Evolutionary conservation across 1,140 invertebrate species (phyloP).

Genomic region (Lutraria rhynchaena): DNA sequence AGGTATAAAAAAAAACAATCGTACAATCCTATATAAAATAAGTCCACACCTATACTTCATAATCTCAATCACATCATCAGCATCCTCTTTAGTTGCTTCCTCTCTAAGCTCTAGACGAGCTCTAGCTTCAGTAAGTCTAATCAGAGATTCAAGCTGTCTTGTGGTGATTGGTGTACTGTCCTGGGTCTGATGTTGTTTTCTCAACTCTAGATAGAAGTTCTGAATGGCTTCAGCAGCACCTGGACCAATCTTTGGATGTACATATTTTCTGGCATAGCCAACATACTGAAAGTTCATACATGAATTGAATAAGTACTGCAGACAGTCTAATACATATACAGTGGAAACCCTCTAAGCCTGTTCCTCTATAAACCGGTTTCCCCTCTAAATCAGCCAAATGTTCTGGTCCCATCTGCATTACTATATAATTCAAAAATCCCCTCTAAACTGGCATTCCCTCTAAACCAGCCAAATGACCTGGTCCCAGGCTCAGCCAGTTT

Average conservation of each 20-base stretch:
- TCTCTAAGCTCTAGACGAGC: constrained; percentile 92
- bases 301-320: neutral
- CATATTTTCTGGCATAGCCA: constrained; percentile 94
- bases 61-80: constrained; percentile 92
- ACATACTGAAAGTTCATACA: constrained; percentile 87
- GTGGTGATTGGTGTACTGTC: constrained; percentile 89
- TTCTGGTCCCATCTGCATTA: too few relatives aligned
- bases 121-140: constrained; percentile 93
- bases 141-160: constrained; percentile 93
- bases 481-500: too few relatives aligned
- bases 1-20: too few relatives aligned
- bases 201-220: constrained; percentile 92
- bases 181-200: constrained; percentile 86
- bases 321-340: constrained; percentile 12
- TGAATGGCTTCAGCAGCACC: constrained; percentile 86
- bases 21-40: too few relatives aligned
- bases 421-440: too few relatives aligned
- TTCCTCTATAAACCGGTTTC: too few relatives aligned
- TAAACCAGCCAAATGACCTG: too few relatives aligned
- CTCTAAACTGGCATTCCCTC: too few relatives aligned
- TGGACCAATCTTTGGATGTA: constrained; percentile 89
- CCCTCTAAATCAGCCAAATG: too few relatives aligned
- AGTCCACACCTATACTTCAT: constrained; percentile 87
- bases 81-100: constrained; percentile 90
- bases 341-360: too few relatives aligned